phyloP scores from a whole-genome alignment of 2,888 invertebrate genomes.

The Andrena fulva region DNA sequence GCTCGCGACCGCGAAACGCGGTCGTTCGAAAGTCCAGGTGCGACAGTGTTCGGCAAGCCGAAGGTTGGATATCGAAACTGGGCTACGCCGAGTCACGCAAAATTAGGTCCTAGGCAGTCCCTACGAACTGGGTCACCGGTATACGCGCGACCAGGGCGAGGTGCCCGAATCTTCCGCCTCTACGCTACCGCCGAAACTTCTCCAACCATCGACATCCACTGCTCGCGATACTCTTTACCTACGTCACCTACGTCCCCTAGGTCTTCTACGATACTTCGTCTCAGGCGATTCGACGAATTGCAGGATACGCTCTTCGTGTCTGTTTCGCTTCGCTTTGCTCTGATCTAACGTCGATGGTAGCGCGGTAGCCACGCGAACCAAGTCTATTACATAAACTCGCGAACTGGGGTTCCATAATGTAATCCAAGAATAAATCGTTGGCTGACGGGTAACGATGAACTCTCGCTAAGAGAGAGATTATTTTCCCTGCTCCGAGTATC shows the following conservation, averaged over 20 bases:
- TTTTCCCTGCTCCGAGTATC: conserved; percentile 32
- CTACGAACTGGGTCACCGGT: conserved; percentile 67
- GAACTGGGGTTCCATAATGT: conserved; percentile 66
- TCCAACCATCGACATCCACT: background rate
- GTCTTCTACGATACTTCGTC: background rate
- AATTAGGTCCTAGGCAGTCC: conserved; percentile 66
- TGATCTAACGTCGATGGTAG: conserved; percentile 30
- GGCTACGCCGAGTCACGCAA: conserved; percentile 45
- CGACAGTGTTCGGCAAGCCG: background rate
- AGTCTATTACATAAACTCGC: conserved; percentile 68
- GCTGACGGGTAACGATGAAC: conserved; percentile 55
- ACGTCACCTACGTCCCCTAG: background rate
- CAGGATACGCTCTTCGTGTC: conserved; percentile 12
- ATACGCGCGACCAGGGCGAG: conserved; percentile 43
- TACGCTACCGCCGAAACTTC: background rate
- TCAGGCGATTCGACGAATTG: background rate
- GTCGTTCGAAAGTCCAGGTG: conserved; percentile 24
- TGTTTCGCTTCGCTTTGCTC: conserved; percentile 25
- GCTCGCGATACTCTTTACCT: background rate
- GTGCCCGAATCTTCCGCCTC: background rate
- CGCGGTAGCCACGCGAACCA: conserved; percentile 31
- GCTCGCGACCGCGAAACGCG: conserved; percentile 22
- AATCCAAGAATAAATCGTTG: conserved; percentile 72
- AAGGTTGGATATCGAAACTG: conserved; percentile 15
- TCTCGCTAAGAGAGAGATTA: conserved; percentile 42